Evolutionary conservation across 2,888 invertebrate genomes (phyloP).

Genomic region (Atethmia centrago): DNA sequence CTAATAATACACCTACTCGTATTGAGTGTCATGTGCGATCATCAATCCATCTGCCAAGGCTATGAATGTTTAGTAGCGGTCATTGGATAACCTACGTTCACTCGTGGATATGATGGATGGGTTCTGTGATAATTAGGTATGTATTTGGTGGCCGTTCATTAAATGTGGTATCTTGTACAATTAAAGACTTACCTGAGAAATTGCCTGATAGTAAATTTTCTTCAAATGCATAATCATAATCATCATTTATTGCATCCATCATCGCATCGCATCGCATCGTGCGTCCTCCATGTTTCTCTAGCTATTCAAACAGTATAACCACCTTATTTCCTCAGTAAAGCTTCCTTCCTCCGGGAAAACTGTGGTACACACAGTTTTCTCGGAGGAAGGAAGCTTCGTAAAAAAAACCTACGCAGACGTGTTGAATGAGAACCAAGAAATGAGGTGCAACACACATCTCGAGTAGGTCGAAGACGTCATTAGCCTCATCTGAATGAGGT

Average conservation of each 20-base stretch:
- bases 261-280: too few species aligned
- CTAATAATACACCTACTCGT: slow-evolving; percentile 47
- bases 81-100: slow-evolving; percentile 13
- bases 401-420: not conserved
- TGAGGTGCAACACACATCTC: not conserved
- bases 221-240: too few species aligned
- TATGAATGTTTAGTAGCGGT: slow-evolving; percentile 38
- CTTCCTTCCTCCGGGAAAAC: not conserved
- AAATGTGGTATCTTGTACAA: not conserved
- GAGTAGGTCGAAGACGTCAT: not conserved
- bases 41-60: slow-evolving; percentile 39
- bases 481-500: not conserved
- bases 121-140: slow-evolving; percentile 9
- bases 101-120: slow-evolving; percentile 2
- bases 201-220: not conserved
- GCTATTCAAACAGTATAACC: slow-evolving; percentile 17
- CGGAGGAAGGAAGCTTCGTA: too few species aligned
- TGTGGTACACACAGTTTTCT: too few species aligned
- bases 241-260: too few species aligned
- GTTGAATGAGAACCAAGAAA: slow-evolving; percentile 26
- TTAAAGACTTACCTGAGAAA: not conserved
- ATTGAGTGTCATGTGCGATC: slow-evolving; percentile 12
- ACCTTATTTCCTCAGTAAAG: slow-evolving; percentile 14
- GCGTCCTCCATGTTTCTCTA: not conserved
- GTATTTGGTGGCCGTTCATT: not conserved